Evolutionary conservation across 23 tunicate species (phyloP), one percentile per base, ranked within the genome.

Genomic region (Halocynthia aurantium): DNA sequence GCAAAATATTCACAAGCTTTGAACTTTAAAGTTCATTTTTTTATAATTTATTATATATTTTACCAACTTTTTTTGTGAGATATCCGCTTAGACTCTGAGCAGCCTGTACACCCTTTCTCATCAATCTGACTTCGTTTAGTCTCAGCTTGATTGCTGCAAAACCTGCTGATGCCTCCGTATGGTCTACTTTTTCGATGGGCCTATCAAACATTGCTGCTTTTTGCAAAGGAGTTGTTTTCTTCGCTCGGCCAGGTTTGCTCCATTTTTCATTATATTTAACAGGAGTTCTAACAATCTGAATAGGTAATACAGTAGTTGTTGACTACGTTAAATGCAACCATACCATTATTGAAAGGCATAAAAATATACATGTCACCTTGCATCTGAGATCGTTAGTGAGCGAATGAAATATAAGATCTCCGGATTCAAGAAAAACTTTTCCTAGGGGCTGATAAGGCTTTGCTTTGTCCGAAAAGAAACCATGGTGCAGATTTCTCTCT

Each of bases 391-490:
- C 81, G 11, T 73, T 74, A 2, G 87, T 73, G 7, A 88, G 65
- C 6, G 87, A 78, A 52, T 73, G 70, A 8, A 83, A 53, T 31
- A 88, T 67, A 52, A 88, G 82, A 72, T 88, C 95, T 65, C 87
- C 95, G 57, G 87, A 71, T 60, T 83, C 87, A 10, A 88, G 64
- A 57, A 73, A 88, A 40, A 88, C 82, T 40, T 56, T 69, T 65
- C 95, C 95, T 51, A 88, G 53, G 5, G 84, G 19, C 52, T 88
- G 83, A 62, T 88, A 88, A 6, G 95, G 95, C 61, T 88, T 88
- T n/a, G 95, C 49, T 78, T 83, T 88, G 61, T 88, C 95, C 49
- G 84, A 69, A 64, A 83, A 83, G 70, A 78, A 83, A 62, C 95
- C 95, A 52, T 78, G 62, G 7, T 75, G 75, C 10, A 88, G 74